Conservation (phyloP, 2,888 invertebrate genomes). For the Drosophila emarginata region DNA sequence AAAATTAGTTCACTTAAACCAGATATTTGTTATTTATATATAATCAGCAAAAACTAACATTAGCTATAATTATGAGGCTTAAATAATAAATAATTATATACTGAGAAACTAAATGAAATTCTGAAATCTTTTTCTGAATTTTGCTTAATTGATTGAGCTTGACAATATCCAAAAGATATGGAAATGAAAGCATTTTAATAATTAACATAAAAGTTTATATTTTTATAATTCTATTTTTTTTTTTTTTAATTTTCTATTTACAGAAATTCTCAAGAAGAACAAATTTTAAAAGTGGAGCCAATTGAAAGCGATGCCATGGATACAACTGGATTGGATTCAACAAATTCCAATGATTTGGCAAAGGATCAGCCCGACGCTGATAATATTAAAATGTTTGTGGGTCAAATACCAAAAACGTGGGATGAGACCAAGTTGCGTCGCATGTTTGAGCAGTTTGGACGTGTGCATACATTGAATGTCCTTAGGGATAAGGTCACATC, state of each 20-base stretch:
- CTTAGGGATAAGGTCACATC: conserved; percentile 98
- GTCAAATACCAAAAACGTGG: conserved; percentile 98
- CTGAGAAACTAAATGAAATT: too few species aligned
- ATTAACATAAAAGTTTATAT: too few species aligned
- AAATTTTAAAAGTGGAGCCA: conserved; percentile 44
- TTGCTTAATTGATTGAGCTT: too few species aligned
- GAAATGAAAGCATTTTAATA: too few species aligned
- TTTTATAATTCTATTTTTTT: too few species aligned
- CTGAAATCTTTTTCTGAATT: too few species aligned
- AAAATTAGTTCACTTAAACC: too few species aligned
- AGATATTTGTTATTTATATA: too few species aligned
- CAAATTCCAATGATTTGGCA: conserved; percentile 48
- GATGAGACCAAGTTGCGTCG: conserved; percentile 96
- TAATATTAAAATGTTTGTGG: conserved; percentile 99
- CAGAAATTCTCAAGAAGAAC: conserved; percentile 15
- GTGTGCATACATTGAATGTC: conserved; percentile 98
- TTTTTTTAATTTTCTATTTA: neutral
- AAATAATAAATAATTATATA: too few species aligned
- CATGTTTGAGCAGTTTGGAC: conserved; percentile 98
- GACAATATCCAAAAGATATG: too few species aligned
- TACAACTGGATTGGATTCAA: conserved; percentile 13
- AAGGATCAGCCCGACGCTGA: conserved; percentile 96
- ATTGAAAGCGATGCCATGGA: conserved; percentile 47
- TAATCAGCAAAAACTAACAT: too few species aligned
- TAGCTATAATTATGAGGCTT: too few species aligned